Evolutionary conservation across 2,113 vertebrate genomes (phyloP).

Genomic region (Oreochromis aureus): DNA sequence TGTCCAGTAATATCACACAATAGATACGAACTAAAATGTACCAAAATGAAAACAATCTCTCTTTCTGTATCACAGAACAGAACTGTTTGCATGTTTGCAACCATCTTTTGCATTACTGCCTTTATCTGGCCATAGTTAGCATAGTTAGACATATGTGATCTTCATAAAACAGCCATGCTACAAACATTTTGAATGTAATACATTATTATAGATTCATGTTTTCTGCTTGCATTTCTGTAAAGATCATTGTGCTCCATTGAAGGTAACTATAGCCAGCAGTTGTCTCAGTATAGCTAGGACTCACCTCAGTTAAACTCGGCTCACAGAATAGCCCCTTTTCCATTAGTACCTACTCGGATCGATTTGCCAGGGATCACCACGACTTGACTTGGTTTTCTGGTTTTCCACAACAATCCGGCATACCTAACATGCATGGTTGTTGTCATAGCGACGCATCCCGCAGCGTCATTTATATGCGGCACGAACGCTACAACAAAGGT

Average conservation of each 20-base stretch:
- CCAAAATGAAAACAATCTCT: not conserved
- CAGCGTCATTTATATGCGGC: not conserved
- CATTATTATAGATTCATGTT: not conserved
- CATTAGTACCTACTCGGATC: not conserved
- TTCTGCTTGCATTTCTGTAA: not conserved
- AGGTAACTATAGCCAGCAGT: not conserved
- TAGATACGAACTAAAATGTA: not conserved
- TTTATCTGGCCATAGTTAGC: not conserved
- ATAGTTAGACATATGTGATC: not conserved
- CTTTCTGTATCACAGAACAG: not conserved
- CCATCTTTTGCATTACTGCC: not conserved
- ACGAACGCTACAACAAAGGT: not conserved
- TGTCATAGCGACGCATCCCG: fast-evolving
- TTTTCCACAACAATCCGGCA: not conserved
- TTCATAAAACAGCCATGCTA: not conserved
- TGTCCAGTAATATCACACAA: not conserved
- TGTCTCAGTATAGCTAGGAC: not conserved
- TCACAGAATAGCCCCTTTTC: not conserved
- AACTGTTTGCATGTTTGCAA: not conserved
- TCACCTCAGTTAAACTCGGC: not conserved
- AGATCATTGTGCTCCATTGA: not conserved
- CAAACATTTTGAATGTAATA: not conserved
- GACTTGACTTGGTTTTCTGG: not conserved
- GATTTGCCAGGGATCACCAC: not conserved
- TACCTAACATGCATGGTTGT: not conserved